Evolutionary conservation across 2,113 vertebrate species (phyloP), one percentile per base, ranked within the genome.

Genomic region (Nothoprocta pentlandii): DNA sequence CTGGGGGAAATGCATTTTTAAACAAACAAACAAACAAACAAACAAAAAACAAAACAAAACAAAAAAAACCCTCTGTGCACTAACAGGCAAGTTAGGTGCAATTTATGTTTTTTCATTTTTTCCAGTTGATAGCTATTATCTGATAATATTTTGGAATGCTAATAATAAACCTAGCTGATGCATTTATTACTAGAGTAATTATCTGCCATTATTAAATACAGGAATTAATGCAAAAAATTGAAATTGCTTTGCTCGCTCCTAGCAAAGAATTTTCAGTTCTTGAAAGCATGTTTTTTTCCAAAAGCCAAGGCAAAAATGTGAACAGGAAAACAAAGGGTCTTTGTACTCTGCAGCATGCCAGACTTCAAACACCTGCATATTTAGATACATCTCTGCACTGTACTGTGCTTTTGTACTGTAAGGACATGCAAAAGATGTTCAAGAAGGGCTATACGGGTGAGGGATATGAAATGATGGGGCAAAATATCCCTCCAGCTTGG

Each of bases 401-500:
- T 51, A 16, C 21, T 34, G 14, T 16, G 51, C 8, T 3, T 66
- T 36, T 20, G 66, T 14, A 30, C 54, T 0, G 0, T 41, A 41
- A 83, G 47, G 75, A 73, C 9, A 20, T 1, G 6, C 15, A 62
- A 2, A 0, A 1, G 4, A 6, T 13, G 8, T 46, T 83, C 53
- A 47, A 36, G 36, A 80, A 20, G 26, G 6, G 10, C 26, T 21
- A 4, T 9, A 41, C 14, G 39, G 86, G 30, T 25, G 77, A 86
- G 30, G 1, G 8, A 1, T 30, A 54, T 8, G 23, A 87, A 70
- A 17, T 42, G 17, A 30, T 2, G 4, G 25, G 28, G 4, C 44
- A 39, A 80, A 84, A 53, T 4, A 22, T 6, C 16, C 20, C 47
- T 54, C 22, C 23, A 25, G 28, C 28, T 16, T 16, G 56, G 25